Evolutionary conservation across 53 echinoderm and acorn worm genomes (phyloP).

Genomic region (Echinarachnius parma): DNA sequence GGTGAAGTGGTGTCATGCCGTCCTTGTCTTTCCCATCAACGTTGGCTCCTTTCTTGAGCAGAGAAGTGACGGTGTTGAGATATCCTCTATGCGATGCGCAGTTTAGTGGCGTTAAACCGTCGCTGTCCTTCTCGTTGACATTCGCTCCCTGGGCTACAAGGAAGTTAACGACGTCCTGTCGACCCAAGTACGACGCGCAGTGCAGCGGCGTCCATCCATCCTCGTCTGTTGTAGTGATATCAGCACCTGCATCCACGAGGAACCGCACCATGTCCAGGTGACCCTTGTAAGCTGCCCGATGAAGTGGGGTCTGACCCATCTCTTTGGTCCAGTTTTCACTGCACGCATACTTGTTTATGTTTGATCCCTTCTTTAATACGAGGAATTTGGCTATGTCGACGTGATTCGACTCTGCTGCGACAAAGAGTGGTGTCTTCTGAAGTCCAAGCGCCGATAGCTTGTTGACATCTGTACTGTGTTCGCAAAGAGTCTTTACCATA

Average conservation of each 20-base stretch:
- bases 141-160: background rate
- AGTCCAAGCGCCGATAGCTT: background rate
- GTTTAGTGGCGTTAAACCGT: conserved; percentile 4
- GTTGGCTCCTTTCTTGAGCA: background rate
- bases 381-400: background rate
- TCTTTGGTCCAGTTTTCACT: conserved; percentile 5
- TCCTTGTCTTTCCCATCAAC: background rate
- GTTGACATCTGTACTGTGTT: conserved; percentile 14
- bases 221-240: background rate
- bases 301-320: conserved; percentile 13
- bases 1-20: conserved; percentile 12
- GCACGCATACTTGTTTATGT: background rate
- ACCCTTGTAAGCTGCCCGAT: background rate
- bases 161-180: conserved; percentile 6
- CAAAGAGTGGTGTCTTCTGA: background rate
- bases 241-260: conserved; percentile 1
- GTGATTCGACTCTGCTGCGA: background rate
- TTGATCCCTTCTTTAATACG: background rate
- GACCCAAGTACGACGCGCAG: conserved; percentile 5
- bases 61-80: background rate
- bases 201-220: conserved; percentile 16
- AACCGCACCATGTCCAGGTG: background rate
- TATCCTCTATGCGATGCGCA: conserved; percentile 15
- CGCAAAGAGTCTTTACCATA: background rate
- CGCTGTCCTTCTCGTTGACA: conserved; percentile 1